phyloP scores from a whole-genome alignment of 2,888 invertebrate genomes.

The Agriopis aurantiaria region DNA sequence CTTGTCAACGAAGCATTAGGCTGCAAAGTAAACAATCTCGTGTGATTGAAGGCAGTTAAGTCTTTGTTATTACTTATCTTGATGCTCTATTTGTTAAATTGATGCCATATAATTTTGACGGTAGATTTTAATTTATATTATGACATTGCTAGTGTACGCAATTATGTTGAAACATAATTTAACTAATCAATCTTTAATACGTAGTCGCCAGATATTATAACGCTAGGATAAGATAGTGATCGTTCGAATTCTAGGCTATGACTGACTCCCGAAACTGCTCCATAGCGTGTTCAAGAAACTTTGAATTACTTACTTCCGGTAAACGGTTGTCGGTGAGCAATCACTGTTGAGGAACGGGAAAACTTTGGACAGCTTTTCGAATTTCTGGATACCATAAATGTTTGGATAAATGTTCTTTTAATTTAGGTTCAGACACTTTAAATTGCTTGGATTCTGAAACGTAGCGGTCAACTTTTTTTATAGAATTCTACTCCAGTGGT shows the following conservation, averaged over 20 bases:
- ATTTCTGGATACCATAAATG: slow-evolving; percentile 35
- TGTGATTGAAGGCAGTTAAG: too few species aligned
- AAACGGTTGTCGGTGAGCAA: slow-evolving; percentile 35
- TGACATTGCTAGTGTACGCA: too few species aligned
- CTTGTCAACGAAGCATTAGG: too few species aligned
- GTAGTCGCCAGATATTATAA: not conserved
- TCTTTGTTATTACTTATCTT: too few species aligned
- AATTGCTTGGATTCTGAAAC: not conserved
- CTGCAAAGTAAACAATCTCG: too few species aligned
- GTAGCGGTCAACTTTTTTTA: not conserved
- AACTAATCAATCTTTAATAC: not conserved
- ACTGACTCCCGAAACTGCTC: slow-evolving; percentile 44
- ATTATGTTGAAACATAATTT: not conserved
- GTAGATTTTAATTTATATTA: not conserved
- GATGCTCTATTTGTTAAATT: too few species aligned
- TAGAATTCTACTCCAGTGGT: not conserved
- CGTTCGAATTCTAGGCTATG: slow-evolving; percentile 34
- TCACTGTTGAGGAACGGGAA: slow-evolving; percentile 27
- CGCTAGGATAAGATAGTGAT: slow-evolving; percentile 4
- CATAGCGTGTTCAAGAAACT: slow-evolving; percentile 29
- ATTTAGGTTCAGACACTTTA: slow-evolving; percentile 12
- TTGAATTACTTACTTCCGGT: slow-evolving; percentile 37
- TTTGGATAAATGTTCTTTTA: slow-evolving; percentile 16
- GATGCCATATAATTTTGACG: too few species aligned
- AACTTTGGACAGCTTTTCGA: slow-evolving; percentile 42